These are phyloP conservation scores for Propithecus coquereli DNA, from an alignment of 2,113 vertebrate genomes.

Conservation along the genomic window DNA sequence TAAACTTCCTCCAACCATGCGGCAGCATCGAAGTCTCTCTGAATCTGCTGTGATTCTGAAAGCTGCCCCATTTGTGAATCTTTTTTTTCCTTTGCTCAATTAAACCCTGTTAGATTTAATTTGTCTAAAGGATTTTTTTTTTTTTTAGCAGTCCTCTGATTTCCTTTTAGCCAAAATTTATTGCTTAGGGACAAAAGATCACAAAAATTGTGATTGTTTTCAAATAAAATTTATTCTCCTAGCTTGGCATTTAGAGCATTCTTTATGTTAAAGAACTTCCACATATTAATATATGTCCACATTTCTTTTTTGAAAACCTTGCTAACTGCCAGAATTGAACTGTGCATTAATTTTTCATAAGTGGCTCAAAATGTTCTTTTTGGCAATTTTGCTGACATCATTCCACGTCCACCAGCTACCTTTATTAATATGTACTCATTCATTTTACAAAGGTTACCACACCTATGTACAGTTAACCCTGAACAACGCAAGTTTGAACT, in stretches of 20 bases:
- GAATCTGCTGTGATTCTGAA: too few relatives aligned
- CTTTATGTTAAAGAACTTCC: background rate
- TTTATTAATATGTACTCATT: background rate
- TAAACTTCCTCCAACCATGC: too few relatives aligned
- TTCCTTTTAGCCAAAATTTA: background rate
- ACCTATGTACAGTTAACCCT: too few relatives aligned
- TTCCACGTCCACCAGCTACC: background rate
- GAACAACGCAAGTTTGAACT: too few relatives aligned
- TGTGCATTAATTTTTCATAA: background rate
- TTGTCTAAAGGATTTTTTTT: too few relatives aligned
- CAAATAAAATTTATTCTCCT: background rate
- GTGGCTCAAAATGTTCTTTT: background rate
- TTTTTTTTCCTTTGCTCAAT: too few relatives aligned
- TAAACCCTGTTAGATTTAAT: too few relatives aligned
- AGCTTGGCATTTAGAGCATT: background rate
- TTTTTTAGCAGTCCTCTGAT: background rate
- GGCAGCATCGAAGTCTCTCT: too few relatives aligned
- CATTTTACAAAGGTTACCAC: background rate
- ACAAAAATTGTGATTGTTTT: background rate
- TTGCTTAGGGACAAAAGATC: background rate
- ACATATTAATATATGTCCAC: too few relatives aligned
- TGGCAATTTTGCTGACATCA: background rate
- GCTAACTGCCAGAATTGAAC: background rate
- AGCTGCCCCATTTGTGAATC: too few relatives aligned
- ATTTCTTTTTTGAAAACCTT: background rate